phyloP scores from a whole-genome alignment of 1,140 invertebrate species.

The Euwallacea similis region DNA sequence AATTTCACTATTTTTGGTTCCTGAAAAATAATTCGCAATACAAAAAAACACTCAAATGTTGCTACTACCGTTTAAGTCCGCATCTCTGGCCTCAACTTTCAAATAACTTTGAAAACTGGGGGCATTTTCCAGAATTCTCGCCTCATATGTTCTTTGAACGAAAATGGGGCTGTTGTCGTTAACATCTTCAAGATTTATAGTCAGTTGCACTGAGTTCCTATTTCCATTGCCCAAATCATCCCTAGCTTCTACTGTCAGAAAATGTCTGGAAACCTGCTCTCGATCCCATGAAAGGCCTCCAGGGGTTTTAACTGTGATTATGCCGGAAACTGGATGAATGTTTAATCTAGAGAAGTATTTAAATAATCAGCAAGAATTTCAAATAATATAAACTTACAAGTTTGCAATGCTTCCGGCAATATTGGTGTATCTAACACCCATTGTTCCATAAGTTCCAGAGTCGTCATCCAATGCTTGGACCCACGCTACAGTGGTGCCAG shows the following conservation, averaged over 20 bases:
- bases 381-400: slow-evolving; percentile 65
- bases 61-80: slow-evolving; percentile 78
- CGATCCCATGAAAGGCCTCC: slow-evolving; percentile 80
- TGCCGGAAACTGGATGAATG: slow-evolving; percentile 78
- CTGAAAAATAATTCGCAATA: slow-evolving; percentile 52
- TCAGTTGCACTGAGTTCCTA: slow-evolving; percentile 82
- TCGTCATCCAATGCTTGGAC: slow-evolving; percentile 83
- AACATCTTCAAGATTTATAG: slow-evolving; percentile 83
- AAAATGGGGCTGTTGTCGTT: slow-evolving; percentile 88
- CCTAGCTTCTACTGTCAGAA: slow-evolving; percentile 87
- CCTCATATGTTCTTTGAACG: slow-evolving; percentile 80
- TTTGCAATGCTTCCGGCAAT: slow-evolving; percentile 79
- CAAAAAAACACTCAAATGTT: neutral
- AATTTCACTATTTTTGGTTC: slow-evolving; percentile 83
- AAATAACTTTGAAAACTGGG: slow-evolving; percentile 75
- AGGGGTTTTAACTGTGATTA: slow-evolving; percentile 77
- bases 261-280: slow-evolving; percentile 83
- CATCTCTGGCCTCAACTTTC: slow-evolving; percentile 78
- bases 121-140: slow-evolving; percentile 80
- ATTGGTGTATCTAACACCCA: slow-evolving; percentile 85
- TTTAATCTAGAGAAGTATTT: slow-evolving; percentile 64
- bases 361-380: slow-evolving; percentile 1
- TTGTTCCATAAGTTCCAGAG: slow-evolving; percentile 82
- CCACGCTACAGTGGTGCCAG: slow-evolving; percentile 80
- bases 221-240: slow-evolving; percentile 87